phyloP scores from a whole-genome alignment of 1,140 invertebrate species.

The Drosophila mayri region DNA sequence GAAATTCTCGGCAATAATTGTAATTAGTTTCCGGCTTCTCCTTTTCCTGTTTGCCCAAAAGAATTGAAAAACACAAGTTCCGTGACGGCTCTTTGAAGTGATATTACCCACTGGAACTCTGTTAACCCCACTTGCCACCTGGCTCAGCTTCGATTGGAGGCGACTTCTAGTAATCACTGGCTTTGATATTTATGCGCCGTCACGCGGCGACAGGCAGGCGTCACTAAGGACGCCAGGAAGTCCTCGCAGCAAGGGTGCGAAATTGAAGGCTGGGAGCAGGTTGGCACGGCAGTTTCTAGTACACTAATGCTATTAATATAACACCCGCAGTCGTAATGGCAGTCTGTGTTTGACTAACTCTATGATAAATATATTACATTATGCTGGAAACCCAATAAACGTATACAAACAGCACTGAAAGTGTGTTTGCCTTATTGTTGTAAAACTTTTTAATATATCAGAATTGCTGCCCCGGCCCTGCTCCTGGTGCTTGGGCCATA shows the following conservation, averaged over 20 bases:
- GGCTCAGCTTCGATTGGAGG: slow-evolving; percentile 15
- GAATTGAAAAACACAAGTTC: not conserved
- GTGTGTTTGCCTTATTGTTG: slow-evolving; percentile 50
- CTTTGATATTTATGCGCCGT: slow-evolving; percentile 43
- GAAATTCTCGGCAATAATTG: not conserved
- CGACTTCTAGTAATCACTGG: slow-evolving; percentile 30
- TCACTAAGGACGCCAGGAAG: slow-evolving; percentile 48
- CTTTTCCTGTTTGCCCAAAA: slow-evolving; percentile 2
- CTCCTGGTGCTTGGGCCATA: slow-evolving; percentile 15
- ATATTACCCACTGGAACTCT: slow-evolving; percentile 2
- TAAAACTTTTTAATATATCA: slow-evolving; percentile 56
- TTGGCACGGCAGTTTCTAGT: slow-evolving; percentile 10
- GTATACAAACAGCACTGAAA: slow-evolving; percentile 41
- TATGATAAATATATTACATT: slow-evolving; percentile 45
- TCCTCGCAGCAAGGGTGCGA: slow-evolving; percentile 3
- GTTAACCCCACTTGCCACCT: slow-evolving; percentile 16
- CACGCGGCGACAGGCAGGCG: slow-evolving; percentile 45
- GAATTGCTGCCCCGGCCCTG: slow-evolving; percentile 7
- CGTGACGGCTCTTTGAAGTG: slow-evolving; percentile 29
- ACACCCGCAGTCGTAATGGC: slow-evolving; percentile 24
- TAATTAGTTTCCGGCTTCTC: slow-evolving; percentile 25
- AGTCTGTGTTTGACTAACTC: slow-evolving; percentile 10
- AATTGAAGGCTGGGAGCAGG: not conserved
- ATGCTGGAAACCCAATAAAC: slow-evolving; percentile 63
- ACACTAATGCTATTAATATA: slow-evolving; percentile 62